Evolutionary conservation across 2,113 vertebrate genomes (phyloP).

Genomic region (Anolis sagrei): DNA sequence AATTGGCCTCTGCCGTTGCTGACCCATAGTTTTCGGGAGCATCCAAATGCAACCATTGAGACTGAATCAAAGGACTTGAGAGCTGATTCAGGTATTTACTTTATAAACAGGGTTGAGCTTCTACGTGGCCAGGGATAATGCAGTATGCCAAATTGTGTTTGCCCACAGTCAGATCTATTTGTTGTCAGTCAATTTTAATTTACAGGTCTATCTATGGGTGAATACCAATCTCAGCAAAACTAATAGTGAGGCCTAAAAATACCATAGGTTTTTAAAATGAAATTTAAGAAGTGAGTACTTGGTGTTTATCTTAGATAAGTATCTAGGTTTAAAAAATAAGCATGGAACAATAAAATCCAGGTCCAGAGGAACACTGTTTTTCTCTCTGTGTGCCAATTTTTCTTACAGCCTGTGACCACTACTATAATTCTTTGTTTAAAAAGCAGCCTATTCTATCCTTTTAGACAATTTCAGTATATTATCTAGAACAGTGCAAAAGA

Average conservation of each 20-base stretch:
- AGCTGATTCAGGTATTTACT: background rate
- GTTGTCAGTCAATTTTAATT: background rate
- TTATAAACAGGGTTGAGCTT: background rate
- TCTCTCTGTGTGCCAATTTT: conserved; percentile 3
- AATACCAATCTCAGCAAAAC: background rate
- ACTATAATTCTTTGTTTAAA: background rate
- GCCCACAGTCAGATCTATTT: background rate
- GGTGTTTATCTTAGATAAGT: background rate
- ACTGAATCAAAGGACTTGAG: background rate
- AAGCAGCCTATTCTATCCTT: background rate
- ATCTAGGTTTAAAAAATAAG: conserved; percentile 32
- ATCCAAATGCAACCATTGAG: background rate
- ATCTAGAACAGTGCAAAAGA: background rate
- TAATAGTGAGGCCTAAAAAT: background rate
- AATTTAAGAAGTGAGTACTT: background rate
- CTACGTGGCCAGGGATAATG: background rate
- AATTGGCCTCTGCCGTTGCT: too few relatives aligned
- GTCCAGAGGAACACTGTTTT: background rate
- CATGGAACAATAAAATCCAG: conserved; percentile 5
- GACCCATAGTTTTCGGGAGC: too few relatives aligned
- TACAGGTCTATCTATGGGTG: background rate
- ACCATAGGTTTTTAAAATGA: conserved; percentile 19
- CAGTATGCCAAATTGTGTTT: background rate
- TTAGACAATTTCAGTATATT: background rate
- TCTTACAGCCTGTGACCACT: conserved; percentile 2